Evolutionary conservation across 2,888 invertebrate genomes (phyloP).

Genomic region (Cepaea hortensis): DNA sequence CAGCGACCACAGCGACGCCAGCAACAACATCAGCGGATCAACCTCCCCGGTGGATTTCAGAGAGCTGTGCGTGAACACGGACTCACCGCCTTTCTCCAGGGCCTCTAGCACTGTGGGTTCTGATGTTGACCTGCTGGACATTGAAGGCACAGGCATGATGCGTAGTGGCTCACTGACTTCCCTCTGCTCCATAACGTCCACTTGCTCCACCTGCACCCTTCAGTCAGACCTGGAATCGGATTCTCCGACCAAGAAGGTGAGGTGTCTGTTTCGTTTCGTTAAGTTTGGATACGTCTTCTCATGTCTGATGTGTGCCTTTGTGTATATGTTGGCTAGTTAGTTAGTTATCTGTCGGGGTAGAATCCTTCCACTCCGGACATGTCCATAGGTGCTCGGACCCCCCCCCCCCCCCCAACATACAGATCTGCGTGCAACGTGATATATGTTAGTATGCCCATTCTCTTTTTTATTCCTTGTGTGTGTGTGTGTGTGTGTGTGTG

Average conservation of each 20-base stretch:
- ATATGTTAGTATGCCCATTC: no score
- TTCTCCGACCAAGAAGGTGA: slow-evolving; percentile 38
- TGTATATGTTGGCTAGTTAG: no score
- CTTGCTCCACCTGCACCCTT: slow-evolving; percentile 46
- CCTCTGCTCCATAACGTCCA: slow-evolving; percentile 47
- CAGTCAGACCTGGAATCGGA: slow-evolving; percentile 17
- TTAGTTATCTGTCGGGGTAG: no score
- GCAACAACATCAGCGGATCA: no score
- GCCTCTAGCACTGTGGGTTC: neutral
- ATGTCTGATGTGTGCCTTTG: neutral
- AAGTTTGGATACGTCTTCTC: neutral
- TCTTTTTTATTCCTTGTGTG: no score
- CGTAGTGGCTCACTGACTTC: slow-evolving; percentile 46
- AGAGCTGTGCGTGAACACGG: neutral
- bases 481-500: neutral
- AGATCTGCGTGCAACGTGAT: no score
- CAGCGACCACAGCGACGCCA: neutral
- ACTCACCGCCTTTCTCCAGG: neutral
- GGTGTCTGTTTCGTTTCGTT: neutral
- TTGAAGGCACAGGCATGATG: neutral
- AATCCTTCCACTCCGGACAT: no score
- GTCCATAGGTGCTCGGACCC: no score
- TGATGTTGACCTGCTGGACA: slow-evolving; percentile 9
- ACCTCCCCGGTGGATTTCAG: neutral
- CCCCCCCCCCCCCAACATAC: no score